Conservation (phyloP, 2,888 invertebrate species). For the Callosobruchus maculatus region DNA sequence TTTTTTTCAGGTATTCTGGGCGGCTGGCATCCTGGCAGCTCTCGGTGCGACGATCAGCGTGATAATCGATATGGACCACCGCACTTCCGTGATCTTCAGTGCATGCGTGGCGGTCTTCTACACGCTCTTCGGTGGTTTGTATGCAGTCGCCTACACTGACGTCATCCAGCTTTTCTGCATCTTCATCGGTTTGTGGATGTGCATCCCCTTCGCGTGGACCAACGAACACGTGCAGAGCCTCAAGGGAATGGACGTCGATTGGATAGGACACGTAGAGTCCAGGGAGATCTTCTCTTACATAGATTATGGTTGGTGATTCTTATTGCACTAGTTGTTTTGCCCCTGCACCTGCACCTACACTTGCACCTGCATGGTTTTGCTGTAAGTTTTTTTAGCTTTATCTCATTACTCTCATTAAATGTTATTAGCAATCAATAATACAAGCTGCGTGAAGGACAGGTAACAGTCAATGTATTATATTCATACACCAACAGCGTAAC, state of each 20-base stretch:
- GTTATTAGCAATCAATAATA: no score
- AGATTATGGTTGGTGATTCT: conserved; percentile 63
- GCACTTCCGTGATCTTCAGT: conserved; percentile 89
- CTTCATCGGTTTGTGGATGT: conserved; percentile 97
- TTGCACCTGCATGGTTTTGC: background rate
- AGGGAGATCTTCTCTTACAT: conserved; percentile 77
- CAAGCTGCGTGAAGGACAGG: no score
- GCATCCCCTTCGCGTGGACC: conserved; percentile 92
- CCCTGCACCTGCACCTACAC: background rate
- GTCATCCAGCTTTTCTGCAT: conserved; percentile 98
- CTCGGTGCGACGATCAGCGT: conserved; percentile 94
- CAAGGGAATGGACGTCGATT: conserved; percentile 78
- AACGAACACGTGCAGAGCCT: conserved; percentile 82
- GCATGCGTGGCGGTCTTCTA: conserved; percentile 96
- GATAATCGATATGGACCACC: conserved; percentile 93
- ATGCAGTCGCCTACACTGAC: conserved; percentile 98
- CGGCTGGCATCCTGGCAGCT: conserved; percentile 95
- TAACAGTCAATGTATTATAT: no score
- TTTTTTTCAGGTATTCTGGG: conserved; percentile 71
- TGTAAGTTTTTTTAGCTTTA: no score
- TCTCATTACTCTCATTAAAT: no score
- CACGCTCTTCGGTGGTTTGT: conserved; percentile 95
- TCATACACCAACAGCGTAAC: no score
- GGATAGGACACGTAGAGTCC: conserved; percentile 78
- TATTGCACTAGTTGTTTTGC: background rate